These are phyloP conservation scores for Metopia argyrocephala DNA, from an alignment of 2,888 invertebrate species.

Conservation along the genomic window DNA sequence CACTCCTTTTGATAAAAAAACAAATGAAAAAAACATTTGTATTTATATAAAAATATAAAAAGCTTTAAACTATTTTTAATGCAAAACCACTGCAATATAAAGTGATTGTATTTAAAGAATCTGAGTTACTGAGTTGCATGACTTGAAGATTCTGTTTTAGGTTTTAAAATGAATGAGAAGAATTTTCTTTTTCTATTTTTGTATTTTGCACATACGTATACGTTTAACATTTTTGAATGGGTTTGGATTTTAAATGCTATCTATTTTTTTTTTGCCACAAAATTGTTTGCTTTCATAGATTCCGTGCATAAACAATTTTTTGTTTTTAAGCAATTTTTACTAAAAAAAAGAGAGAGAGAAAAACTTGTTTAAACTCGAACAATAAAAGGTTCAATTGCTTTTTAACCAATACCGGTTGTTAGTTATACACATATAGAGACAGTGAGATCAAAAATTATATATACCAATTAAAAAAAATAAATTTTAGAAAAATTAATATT, in stretches of 20 bases:
- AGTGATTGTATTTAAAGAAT: no score
- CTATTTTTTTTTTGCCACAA: not conserved
- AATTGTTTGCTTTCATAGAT: not conserved
- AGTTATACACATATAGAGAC: conserved; percentile 12
- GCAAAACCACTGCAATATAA: no score
- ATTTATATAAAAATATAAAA: no score
- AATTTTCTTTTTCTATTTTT: not conserved
- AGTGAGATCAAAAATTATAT: not conserved
- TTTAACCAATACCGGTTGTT: conserved; percentile 30
- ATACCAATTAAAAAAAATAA: not conserved
- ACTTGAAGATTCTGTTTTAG: no score
- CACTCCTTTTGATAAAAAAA: no score
- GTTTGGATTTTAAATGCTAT: not conserved
- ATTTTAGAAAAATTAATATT: no score
- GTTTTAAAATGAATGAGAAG: not conserved
- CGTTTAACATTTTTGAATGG: not conserved
- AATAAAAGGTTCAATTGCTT: conserved; percentile 46
- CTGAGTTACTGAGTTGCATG: no score
- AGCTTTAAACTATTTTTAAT: no score
- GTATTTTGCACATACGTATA: not conserved
- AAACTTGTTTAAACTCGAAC: conserved; percentile 42
- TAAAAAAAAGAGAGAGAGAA: not conserved
- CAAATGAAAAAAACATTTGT: no score
- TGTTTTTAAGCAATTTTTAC: not conserved
- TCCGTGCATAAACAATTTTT: not conserved